Conservation (phyloP, 2,113 vertebrate genomes). For the Macquaria australasica region DNA sequence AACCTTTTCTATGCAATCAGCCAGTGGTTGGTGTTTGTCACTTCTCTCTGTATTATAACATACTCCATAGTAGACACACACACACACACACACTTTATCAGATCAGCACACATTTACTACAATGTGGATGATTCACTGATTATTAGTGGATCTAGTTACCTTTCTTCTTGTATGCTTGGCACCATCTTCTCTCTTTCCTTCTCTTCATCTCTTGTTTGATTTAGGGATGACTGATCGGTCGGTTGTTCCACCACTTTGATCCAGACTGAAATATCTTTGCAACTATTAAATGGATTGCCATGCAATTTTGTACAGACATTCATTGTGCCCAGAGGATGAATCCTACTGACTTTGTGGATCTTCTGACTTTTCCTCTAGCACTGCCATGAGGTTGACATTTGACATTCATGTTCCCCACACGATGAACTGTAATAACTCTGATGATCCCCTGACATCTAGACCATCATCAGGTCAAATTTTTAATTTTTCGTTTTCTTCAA, state of each 20-base stretch:
- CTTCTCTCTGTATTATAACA: conserved; percentile 23
- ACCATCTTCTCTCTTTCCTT: background rate
- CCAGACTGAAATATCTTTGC: background rate
- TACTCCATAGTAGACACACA: conserved; percentile 2
- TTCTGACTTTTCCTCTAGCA: background rate
- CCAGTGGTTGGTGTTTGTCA: conserved; percentile 4
- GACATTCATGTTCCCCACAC: background rate
- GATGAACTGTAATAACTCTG: too few relatives aligned
- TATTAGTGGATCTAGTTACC: conserved; percentile 10
- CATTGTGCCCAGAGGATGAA: background rate
- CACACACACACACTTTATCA: conserved; percentile 10
- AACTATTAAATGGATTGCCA: background rate
- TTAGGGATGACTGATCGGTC: too few relatives aligned
- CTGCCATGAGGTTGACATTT: background rate
- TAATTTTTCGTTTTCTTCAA: too few relatives aligned
- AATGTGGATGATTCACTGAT: conserved; percentile 30
- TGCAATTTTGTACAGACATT: background rate
- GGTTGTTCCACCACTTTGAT: background rate
- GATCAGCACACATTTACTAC: conserved; percentile 1
- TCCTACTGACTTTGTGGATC: background rate
- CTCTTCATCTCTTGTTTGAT: background rate
- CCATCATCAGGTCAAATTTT: too few relatives aligned
- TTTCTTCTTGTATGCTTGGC: background rate
- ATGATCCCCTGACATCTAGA: too few relatives aligned
- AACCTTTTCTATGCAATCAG: conserved; percentile 38